A percentile compares a stretch with the other conserved stretches of the same genome.
phyloP scores from a whole-genome alignment of 1,140 invertebrate genomes.

The Scylla paramamosain region DNA sequence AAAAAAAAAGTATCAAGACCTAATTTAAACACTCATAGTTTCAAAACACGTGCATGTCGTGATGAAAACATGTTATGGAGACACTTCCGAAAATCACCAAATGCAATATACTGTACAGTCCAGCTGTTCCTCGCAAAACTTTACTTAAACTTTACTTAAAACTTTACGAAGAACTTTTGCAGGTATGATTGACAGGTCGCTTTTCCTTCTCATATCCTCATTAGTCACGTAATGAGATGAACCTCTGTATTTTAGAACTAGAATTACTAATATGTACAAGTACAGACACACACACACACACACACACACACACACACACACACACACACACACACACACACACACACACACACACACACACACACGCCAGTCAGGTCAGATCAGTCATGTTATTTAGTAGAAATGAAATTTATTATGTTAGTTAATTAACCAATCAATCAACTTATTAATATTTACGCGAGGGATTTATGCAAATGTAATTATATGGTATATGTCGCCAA shows the following conservation, averaged over 20 bases:
- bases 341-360: slow-evolving; percentile 41
- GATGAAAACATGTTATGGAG: not conserved
- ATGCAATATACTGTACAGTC: not conserved
- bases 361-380: slow-evolving; percentile 46
- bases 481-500: slow-evolving; percentile 69
- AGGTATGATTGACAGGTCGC: not conserved
- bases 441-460: slow-evolving; percentile 70
- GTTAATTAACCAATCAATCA: slow-evolving; percentile 72
- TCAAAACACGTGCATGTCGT: not conserved
- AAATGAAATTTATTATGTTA: slow-evolving; percentile 69
- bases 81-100: too few relatives aligned
- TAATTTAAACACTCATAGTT: not conserved
- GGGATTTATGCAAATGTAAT: slow-evolving; percentile 74
- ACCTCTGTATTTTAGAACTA: not conserved
- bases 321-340: slow-evolving; percentile 32
- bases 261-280: slow-evolving; percentile 7
- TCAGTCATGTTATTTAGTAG: slow-evolving; percentile 59
- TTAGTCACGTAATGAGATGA: slow-evolving; percentile 32
- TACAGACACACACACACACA: slow-evolving; percentile 32
- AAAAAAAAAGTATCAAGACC: too few relatives aligned
- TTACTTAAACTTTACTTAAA: not conserved
- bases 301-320: slow-evolving; percentile 19
- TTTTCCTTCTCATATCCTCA: not conserved
- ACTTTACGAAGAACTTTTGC: not conserved
- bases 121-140: not conserved